Evolutionary conservation across 2,888 invertebrate genomes (phyloP).

Genomic region (Tholera decimalis): DNA sequence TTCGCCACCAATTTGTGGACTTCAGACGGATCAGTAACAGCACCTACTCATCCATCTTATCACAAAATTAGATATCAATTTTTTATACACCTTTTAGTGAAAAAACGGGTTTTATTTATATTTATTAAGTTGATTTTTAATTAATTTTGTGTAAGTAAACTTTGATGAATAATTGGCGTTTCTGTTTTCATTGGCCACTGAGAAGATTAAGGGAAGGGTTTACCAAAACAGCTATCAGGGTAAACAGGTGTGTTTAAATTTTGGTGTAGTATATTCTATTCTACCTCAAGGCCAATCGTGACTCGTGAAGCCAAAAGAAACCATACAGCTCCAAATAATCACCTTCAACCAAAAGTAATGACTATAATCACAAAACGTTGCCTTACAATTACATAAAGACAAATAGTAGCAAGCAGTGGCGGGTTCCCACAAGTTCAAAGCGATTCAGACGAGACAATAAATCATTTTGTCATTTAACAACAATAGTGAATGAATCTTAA

Average conservation of each 20-base stretch:
- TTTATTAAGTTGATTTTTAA: too few relatives aligned
- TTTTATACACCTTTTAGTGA: too few relatives aligned
- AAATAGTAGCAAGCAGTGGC: slow-evolving; percentile 37
- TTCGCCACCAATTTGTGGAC: too few relatives aligned
- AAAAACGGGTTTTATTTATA: too few relatives aligned
- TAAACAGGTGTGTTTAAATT: too few relatives aligned
- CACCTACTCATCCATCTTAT: too few relatives aligned
- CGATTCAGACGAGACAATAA: slow-evolving; percentile 38
- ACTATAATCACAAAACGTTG: slow-evolving; percentile 35
- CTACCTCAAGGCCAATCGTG: slow-evolving; percentile 36
- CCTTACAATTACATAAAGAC: slow-evolving; percentile 28
- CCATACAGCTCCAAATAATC: slow-evolving; percentile 15
- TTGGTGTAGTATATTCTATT: too few relatives aligned
- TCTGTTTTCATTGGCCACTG: background rate
- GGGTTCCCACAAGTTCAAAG: slow-evolving; percentile 60
- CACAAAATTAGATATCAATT: too few relatives aligned
- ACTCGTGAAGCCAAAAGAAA: background rate
- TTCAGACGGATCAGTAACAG: too few relatives aligned
- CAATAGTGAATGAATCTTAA: slow-evolving; percentile 47
- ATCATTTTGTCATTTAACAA: slow-evolving; percentile 51
- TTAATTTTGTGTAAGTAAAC: background rate
- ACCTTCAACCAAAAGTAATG: slow-evolving; percentile 26
- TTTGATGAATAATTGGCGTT: background rate
- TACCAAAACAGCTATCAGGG: background rate
- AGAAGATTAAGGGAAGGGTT: background rate